phyloP scores from a whole-genome alignment of 37 sponge, comb jelly and placozoan genomes.

The Cladorhizidae sp. region DNA sequence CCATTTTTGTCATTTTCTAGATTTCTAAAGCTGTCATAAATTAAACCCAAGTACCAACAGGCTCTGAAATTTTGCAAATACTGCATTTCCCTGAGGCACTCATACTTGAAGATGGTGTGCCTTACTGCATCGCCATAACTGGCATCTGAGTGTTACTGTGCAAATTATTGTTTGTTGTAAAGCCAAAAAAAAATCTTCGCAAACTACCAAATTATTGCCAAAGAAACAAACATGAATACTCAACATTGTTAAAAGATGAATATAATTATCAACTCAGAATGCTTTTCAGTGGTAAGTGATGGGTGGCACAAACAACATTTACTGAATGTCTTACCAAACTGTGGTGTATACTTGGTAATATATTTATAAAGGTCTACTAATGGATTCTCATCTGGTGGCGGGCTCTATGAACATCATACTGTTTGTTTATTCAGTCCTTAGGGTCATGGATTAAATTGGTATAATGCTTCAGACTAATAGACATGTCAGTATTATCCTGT shows the following conservation, averaged over 20 bases:
- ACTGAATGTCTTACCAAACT: conserved; percentile 4
- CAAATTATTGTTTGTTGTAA: background rate
- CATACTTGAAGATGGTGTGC: conserved; percentile 5
- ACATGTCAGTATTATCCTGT: too few species aligned
- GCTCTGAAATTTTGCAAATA: background rate
- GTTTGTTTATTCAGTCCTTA: too few species aligned
- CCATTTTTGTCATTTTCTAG: background rate
- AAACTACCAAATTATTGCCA: conserved; percentile 5
- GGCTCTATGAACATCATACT: too few species aligned
- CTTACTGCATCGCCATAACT: conserved; percentile 9
- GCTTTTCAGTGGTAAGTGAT: background rate
- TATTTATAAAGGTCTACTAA: conserved; percentile 7
- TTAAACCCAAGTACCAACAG: conserved; percentile 11
- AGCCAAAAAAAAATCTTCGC: conserved; percentile 11
- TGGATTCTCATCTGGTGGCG: background rate
- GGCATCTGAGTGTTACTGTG: background rate
- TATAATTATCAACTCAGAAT: background rate
- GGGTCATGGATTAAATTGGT: too few species aligned
- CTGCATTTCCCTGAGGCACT: background rate
- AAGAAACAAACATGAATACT: conserved; percentile 17
- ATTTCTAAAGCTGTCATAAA: background rate
- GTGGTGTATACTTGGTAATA: background rate
- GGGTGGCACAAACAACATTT: conserved; percentile 18
- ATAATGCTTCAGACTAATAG: too few species aligned
- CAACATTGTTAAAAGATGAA: background rate